These are phyloP conservation scores for Drosophila athabasca DNA, from an alignment of 1,140 invertebrate genomes.

Conservation along the genomic window DNA sequence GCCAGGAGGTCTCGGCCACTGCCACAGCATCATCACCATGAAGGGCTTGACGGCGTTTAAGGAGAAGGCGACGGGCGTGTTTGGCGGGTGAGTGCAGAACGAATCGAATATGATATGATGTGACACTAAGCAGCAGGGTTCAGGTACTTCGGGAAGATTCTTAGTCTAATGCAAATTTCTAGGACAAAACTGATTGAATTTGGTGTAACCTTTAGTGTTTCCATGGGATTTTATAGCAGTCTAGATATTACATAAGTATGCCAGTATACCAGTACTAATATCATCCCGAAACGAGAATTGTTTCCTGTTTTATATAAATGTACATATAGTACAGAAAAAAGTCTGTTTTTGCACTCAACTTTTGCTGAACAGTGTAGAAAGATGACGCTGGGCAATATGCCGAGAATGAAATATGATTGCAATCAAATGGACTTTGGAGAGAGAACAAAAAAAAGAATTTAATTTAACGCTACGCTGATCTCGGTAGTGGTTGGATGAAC, in stretches of 20 bases:
- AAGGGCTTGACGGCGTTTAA: slow-evolving; percentile 82
- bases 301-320: neutral
- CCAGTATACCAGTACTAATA: neutral
- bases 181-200: no score
- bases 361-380: slow-evolving; percentile 34
- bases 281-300: neutral
- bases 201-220: no score
- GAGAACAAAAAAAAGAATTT: slow-evolving; percentile 59
- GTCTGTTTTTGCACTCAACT: neutral
- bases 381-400: slow-evolving; percentile 38
- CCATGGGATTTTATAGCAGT: no score
- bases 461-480: slow-evolving; percentile 83
- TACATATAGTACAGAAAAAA: neutral
- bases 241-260: neutral
- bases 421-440: slow-evolving; percentile 31
- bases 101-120: slow-evolving; percentile 33
- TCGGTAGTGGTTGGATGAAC: slow-evolving; percentile 56
- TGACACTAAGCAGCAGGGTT: slow-evolving; percentile 8
- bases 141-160: no score
- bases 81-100: slow-evolving; percentile 75
- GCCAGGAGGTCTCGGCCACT: slow-evolving; percentile 25
- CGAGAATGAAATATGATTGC: slow-evolving; percentile 67
- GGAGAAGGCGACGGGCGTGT: slow-evolving; percentile 79
- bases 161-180: no score
- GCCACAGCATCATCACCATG: slow-evolving; percentile 62